Base-by-base conservation (phyloP, 2,797 vertebrate species). In the Toxotes lorentzi region DNA sequence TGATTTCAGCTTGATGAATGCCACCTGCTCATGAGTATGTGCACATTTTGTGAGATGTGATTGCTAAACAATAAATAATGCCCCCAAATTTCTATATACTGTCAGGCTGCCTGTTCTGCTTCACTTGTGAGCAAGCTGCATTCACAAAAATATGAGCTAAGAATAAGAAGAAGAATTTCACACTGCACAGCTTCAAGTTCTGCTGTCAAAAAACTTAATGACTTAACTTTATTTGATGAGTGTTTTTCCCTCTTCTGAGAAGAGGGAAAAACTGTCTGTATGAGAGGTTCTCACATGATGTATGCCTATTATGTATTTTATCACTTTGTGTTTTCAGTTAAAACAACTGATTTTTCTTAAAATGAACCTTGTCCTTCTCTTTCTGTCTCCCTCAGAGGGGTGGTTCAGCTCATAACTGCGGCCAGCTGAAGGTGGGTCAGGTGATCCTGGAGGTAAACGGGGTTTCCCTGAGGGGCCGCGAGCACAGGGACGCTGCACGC, bases 361-460 rank as follows among this genome's bases (percentile, higher is more conserved):
- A 51, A 34, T 23, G 9, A 50, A 50, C 59, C 48, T 34, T 71
- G 7, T 76, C 32, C 19, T 4, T 47, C 4, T 54, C 81, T 71
- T 0, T 73, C 2, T 84, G 21, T 78, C 45, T 74, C 24, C 50
- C 48, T 24, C 85, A 98, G 97, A 94, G 96, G 78, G 97, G 97
- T 0, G 97, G 97, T 19, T 99, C 98, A 0, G 98, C 98, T 0
- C 98, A 99, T 90, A 98, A 97, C 94, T 98, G 97, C 0, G 97
- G 97, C 56, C 96, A 97, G 93, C 95, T 99, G 90, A 97, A 96
- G 92, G 98, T 99, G 92, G 98, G 98, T n/a, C 98, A 99, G 34
- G 96, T 99, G 89, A 99, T 99, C 81, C 81, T 99, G 93, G 98
- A 99, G 86, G 97, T 99, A 58, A 99, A 99, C 0, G 97, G 98